Evolutionary conservation across 2,113 vertebrate species (phyloP).

Genomic region (Notothenia coriiceps): DNA sequence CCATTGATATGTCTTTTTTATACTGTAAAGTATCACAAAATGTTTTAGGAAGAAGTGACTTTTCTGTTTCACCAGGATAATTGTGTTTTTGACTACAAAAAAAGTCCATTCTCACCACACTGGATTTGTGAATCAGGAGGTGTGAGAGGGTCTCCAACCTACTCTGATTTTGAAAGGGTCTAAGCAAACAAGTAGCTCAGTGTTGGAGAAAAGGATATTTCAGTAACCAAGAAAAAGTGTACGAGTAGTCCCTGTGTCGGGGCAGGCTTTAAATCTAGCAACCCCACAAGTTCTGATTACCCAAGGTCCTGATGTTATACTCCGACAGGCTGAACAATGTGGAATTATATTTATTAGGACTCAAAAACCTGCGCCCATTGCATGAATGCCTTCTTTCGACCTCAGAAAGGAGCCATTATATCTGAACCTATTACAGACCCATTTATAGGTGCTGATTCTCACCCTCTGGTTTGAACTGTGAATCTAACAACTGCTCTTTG

Average conservation of each 20-base stretch:
- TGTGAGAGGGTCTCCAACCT: slow-evolving; percentile 48
- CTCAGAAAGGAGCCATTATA: slow-evolving; percentile 32
- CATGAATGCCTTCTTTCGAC: slow-evolving; percentile 10
- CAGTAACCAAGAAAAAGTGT: slow-evolving; percentile 50
- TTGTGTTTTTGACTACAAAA: neutral
- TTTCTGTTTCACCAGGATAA: slow-evolving; percentile 5
- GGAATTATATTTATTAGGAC: slow-evolving; percentile 32
- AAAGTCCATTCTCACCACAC: slow-evolving; percentile 21
- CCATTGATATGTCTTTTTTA: neutral
- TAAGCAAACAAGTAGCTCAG: slow-evolving; percentile 19
- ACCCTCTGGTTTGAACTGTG: slow-evolving; percentile 54
- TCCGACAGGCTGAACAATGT: slow-evolving; percentile 45
- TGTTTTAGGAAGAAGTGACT: neutral
- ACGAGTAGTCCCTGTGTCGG: slow-evolving; percentile 47
- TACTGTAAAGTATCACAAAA: neutral
- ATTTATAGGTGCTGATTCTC: slow-evolving; percentile 45
- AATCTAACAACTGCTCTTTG: slow-evolving; percentile 80
- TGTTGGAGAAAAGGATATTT: slow-evolving; percentile 44
- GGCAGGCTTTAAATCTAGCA: slow-evolving; percentile 51
- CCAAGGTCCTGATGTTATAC: slow-evolving; percentile 52
- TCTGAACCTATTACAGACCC: slow-evolving; percentile 36
- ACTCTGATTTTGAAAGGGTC: slow-evolving; percentile 51
- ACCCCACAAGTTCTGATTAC: slow-evolving; percentile 62
- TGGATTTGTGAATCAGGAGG: slow-evolving; percentile 40
- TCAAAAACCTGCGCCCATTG: slow-evolving; percentile 32